Base-by-base conservation (phyloP, 2,113 vertebrate species). In the Hemibates koningsi region DNA sequence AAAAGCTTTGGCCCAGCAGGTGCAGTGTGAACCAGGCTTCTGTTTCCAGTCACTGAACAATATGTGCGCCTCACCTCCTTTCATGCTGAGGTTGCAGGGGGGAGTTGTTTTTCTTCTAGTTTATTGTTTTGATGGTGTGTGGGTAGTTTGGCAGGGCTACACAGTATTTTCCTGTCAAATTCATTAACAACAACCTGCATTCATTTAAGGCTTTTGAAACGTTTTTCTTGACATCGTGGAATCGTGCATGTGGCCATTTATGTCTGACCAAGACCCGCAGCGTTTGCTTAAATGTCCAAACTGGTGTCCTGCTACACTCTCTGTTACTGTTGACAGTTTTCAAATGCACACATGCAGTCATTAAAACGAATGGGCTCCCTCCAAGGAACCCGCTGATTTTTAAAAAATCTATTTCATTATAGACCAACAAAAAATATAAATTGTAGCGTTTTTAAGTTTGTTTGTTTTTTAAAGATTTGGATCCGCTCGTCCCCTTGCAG, bases 1-100 rank as follows among this genome's bases (percentile, higher is more conserved):
- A 56, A 89, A 86, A 36, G 78, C 85, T 73, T 52, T 76, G 52
- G 83, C 53, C 86, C 87, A 87, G 94, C 92, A 93, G 93, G 91
- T 95, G 93, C 85, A 85, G 54, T 19, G 73, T 83, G 88, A 90
- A 90, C 82, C 86, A 68, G 80, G 86, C 45, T 90, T 73, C 29
- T 66, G 82, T 90, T 93, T 92, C 82, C 86, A 84, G 63, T 81
- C 11, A 32, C 80, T 85, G 85, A 92, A 91, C 90, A 91, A 83
- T 86, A 71, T 91, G 78, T 61, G 29, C 6, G 80, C 56, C 3
- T 13, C 68, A 63, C 84, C 68, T 57, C 52, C 52, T 86, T 90
- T 86, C 80, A 61, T 41, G 82, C 79, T 50, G 61, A 86, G 80
- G 83, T 68, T 57, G 52, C 88, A 32, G 59, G 14, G 14, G 13